These are phyloP conservation scores for Montipora efflorescens DNA, from an alignment of 64 coral and sea anemone species.

Conservation along the genomic window DNA sequence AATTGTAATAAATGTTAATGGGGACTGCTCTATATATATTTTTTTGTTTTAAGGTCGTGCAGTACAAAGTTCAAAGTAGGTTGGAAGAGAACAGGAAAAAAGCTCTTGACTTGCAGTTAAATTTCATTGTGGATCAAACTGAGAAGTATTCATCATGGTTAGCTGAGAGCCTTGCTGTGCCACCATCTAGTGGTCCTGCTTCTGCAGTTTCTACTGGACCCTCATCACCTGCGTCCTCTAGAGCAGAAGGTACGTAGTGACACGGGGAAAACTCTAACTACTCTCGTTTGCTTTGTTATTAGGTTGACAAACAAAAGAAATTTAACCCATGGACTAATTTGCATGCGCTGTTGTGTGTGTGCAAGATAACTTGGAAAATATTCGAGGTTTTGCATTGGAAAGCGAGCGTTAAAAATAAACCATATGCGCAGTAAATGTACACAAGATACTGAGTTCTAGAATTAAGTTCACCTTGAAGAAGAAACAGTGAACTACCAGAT, in stretches of 20 bases:
- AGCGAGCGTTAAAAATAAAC: too few relatives aligned
- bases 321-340: too few relatives aligned
- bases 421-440: too few relatives aligned
- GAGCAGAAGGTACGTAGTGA: slow-evolving; percentile 46
- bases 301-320: too few relatives aligned
- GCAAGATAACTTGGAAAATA: too few relatives aligned
- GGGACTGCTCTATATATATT: neutral
- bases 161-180: slow-evolving; percentile 89
- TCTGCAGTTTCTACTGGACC: slow-evolving; percentile 67
- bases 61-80: slow-evolving; percentile 98
- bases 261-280: neutral
- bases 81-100: slow-evolving; percentile 98
- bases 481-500: too few relatives aligned
- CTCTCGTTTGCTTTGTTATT: too few relatives aligned
- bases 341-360: too few relatives aligned
- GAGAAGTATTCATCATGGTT: slow-evolving; percentile 99
- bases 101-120: slow-evolving; percentile 95
- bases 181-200: slow-evolving; percentile 66
- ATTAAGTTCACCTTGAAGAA: too few relatives aligned
- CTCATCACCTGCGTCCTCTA: slow-evolving; percentile 78
- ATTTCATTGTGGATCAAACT: slow-evolving; percentile 99
- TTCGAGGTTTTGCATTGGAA: too few relatives aligned
- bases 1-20: neutral
- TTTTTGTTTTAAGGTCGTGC: slow-evolving; percentile 79
- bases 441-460: too few relatives aligned